Percentiles rank a stretch among this genome's conserved stretches.
These are phyloP conservation scores for Parelbella ahira DNA, from an alignment of 2,888 invertebrate genomes.

Conservation along the genomic window DNA sequence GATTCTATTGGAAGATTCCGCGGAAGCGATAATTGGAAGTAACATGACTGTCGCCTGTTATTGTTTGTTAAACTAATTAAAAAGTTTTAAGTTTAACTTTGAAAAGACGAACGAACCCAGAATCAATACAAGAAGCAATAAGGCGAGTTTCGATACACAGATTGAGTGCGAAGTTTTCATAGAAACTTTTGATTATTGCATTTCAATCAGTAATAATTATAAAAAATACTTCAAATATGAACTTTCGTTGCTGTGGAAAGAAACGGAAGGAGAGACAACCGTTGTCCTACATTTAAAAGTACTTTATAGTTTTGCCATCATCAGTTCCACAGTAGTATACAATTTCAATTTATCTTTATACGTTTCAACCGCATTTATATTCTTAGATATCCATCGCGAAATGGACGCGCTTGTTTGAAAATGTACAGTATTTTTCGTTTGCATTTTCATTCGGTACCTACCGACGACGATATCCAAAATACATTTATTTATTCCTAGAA, in stretches of 20 bases:
- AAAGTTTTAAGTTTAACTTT: slow-evolving; percentile 59
- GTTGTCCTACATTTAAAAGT: too few relatives aligned
- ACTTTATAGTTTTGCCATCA: too few relatives aligned
- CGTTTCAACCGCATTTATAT: too few relatives aligned
- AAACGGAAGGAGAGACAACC: too few relatives aligned
- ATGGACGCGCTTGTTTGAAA: slow-evolving; percentile 10
- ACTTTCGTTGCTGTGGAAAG: too few relatives aligned
- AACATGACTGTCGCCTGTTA: slow-evolving; percentile 59
- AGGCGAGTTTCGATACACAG: slow-evolving; percentile 20
- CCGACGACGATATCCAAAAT: slow-evolving; percentile 31
- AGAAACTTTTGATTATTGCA: too few relatives aligned
- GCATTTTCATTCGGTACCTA: slow-evolving; percentile 21
- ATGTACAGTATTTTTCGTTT: slow-evolving; percentile 20
- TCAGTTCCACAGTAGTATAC: too few relatives aligned
- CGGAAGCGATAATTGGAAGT: slow-evolving; percentile 43
- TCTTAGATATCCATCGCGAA: slow-evolving; percentile 2
- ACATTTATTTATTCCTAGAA: slow-evolving; percentile 27
- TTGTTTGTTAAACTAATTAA: slow-evolving; percentile 68
- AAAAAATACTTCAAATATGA: too few relatives aligned
- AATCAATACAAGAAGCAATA: slow-evolving; percentile 38
- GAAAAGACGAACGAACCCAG: slow-evolving; percentile 42
- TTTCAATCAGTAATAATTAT: too few relatives aligned
- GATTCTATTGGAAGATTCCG: slow-evolving; percentile 23
- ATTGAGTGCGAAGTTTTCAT: too few relatives aligned
- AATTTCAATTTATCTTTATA: too few relatives aligned